Percentiles rank a stretch among this genome's conserved stretches.
Evolutionary conservation across 1,140 invertebrate genomes (phyloP).

Genomic region (Brachionus asplanchnoidis): DNA sequence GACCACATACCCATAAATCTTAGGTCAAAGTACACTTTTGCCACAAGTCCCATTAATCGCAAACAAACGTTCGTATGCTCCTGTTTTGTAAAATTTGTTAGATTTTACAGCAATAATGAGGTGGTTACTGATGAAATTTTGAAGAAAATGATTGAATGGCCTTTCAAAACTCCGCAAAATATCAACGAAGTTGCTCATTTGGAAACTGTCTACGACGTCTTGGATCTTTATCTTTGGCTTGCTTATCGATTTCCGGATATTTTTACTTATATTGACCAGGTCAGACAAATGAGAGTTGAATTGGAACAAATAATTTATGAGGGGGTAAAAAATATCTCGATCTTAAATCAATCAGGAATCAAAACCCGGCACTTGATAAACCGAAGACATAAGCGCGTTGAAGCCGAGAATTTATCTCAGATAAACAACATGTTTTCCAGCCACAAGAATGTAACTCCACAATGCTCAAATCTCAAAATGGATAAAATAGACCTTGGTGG

Average conservation of each 20-base stretch:
- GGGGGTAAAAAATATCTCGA: conserved; percentile 64
- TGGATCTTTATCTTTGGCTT: conserved; percentile 94
- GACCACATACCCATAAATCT: conserved; percentile 85
- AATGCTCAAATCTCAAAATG: background rate
- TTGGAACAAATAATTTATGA: conserved; percentile 80
- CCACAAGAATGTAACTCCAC: background rate
- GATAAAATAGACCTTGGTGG: background rate
- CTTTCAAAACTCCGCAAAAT: conserved; percentile 72
- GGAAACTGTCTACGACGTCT: conserved; percentile 86
- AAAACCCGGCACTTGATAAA: conserved; percentile 31
- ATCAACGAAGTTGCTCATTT: conserved; percentile 81
- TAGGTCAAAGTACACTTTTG: conserved; percentile 85
- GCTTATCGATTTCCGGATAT: conserved; percentile 85
- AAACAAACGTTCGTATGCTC: conserved; percentile 87
- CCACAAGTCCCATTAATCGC: conserved; percentile 90
- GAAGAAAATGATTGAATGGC: conserved; percentile 76
- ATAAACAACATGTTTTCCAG: background rate
- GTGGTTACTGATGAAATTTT: conserved; percentile 73
- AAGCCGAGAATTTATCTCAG: background rate
- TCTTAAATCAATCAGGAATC: conserved; percentile 46
- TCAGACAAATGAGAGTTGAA: conserved; percentile 76
- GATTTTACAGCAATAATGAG: conserved; percentile 36
- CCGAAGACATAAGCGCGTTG: background rate
- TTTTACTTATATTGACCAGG: conserved; percentile 72
- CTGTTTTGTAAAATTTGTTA: conserved; percentile 68